Conservation (phyloP, 1,140 invertebrate species). For the Ceratosolen fusciceps region DNA sequence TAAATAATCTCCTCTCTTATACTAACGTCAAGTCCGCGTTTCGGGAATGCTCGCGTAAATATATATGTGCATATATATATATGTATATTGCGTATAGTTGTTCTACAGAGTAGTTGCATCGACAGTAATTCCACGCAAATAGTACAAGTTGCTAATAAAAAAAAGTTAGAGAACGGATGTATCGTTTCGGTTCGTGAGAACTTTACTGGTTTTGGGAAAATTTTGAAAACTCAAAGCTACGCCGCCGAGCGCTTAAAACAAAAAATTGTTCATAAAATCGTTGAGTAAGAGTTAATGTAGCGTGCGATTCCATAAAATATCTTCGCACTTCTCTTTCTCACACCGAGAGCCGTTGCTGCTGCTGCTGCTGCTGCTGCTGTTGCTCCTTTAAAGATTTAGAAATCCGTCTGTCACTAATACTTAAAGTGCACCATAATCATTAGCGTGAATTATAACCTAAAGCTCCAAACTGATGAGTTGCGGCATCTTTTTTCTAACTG, state of each 20-base stretch:
- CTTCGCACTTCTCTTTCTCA: conserved; percentile 41
- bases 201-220: too few species aligned
- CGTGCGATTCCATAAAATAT: conserved; percentile 44
- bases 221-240: too few species aligned
- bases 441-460: neutral
- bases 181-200: too few species aligned
- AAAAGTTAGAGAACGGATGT: too few species aligned
- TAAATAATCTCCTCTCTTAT: too few species aligned
- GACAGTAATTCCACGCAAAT: too few species aligned
- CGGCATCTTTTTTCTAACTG: conserved; percentile 27
- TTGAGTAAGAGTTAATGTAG: conserved; percentile 34
- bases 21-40: too few species aligned
- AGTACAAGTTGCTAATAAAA: too few species aligned
- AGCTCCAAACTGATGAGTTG: conserved; percentile 30
- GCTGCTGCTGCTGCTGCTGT: neutral
- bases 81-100: too few species aligned
- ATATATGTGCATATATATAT: too few species aligned
- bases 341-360: neutral
- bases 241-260: neutral
- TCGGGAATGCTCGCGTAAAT: too few species aligned
- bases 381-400: neutral
- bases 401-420: neutral
- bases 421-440: conserved; percentile 6
- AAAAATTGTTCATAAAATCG: conserved; percentile 24
- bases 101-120: too few species aligned